These are phyloP conservation scores for Melitaea cinxia DNA, from an alignment of 1,140 invertebrate genomes.

Conservation along the genomic window DNA sequence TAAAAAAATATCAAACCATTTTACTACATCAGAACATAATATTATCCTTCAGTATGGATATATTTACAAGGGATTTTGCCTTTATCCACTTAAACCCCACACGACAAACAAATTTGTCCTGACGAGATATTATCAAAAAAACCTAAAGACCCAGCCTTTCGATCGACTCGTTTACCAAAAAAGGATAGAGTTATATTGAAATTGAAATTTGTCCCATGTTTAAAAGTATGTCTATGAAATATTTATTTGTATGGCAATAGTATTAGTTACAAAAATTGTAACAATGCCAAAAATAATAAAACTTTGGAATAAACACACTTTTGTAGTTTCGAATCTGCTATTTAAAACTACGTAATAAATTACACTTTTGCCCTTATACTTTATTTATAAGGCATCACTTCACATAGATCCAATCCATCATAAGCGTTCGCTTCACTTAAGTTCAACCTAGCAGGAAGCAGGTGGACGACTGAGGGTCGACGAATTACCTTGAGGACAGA, in stretches of 20 bases:
- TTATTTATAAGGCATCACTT: background rate
- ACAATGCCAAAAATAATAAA: too few relatives aligned
- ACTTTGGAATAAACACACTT: too few relatives aligned
- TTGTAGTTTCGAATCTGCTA: background rate
- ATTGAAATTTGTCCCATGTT: constrained; percentile 43
- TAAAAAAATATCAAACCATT: background rate
- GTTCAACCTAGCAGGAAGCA: constrained; percentile 48
- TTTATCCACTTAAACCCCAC: constrained; percentile 46
- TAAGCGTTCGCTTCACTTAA: constrained; percentile 24
- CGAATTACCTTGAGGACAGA: constrained; percentile 55
- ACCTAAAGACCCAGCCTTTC: constrained; percentile 48
- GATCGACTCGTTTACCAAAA: constrained; percentile 71
- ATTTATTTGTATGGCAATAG: background rate
- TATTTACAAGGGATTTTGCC: constrained; percentile 20
- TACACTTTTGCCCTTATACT: background rate
- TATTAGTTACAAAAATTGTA: background rate
- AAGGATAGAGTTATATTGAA: constrained; percentile 47
- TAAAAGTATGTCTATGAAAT: constrained; percentile 25
- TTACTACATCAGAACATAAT: constrained; percentile 5
- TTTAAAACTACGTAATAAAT: background rate
- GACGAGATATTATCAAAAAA: constrained; percentile 68
- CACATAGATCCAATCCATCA: constrained; percentile 5
- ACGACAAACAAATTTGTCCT: constrained; percentile 68
- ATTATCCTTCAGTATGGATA: constrained; percentile 14
- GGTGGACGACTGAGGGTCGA: constrained; percentile 48